phyloP scores from a whole-genome alignment of 2,113 vertebrate species.

The Tympanuchus pallidicinctus region DNA sequence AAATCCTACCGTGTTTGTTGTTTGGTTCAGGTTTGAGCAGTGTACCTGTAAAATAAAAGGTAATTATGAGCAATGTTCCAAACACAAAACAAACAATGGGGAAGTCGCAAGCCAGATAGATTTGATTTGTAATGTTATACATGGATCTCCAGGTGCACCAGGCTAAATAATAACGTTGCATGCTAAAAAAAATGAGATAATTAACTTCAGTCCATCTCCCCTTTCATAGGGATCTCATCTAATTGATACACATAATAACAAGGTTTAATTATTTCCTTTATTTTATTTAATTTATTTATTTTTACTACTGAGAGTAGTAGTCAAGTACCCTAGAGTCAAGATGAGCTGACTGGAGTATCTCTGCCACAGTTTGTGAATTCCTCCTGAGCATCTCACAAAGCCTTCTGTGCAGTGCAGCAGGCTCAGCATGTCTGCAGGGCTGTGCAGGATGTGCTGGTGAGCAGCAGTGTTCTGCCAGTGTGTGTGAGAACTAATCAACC shows the following conservation, averaged over 20 bases:
- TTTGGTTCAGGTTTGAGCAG: constrained; percentile 27
- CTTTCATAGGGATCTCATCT: accelerated
- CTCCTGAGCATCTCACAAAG: neutral
- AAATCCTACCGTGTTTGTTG: neutral
- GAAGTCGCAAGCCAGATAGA: neutral
- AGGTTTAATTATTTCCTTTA: neutral
- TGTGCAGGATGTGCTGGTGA: neutral
- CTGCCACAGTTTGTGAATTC: neutral
- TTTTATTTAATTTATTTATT: neutral
- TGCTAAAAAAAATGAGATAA: neutral
- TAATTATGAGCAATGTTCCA: neutral
- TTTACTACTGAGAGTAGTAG: neutral
- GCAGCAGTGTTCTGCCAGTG: neutral
- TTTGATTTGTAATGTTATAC: neutral
- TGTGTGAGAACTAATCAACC: neutral
- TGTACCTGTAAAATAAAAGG: constrained; percentile 13
- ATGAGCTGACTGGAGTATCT: neutral
- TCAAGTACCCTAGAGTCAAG: neutral
- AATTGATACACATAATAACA: neutral
- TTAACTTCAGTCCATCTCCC: neutral
- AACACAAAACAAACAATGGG: neutral
- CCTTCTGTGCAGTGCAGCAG: neutral
- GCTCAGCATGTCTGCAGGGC: neutral
- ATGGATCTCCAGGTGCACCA: neutral
- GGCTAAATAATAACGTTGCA: neutral